Conservation (phyloP, 2,113 vertebrate species). For the Austrofundulus limnaeus region DNA sequence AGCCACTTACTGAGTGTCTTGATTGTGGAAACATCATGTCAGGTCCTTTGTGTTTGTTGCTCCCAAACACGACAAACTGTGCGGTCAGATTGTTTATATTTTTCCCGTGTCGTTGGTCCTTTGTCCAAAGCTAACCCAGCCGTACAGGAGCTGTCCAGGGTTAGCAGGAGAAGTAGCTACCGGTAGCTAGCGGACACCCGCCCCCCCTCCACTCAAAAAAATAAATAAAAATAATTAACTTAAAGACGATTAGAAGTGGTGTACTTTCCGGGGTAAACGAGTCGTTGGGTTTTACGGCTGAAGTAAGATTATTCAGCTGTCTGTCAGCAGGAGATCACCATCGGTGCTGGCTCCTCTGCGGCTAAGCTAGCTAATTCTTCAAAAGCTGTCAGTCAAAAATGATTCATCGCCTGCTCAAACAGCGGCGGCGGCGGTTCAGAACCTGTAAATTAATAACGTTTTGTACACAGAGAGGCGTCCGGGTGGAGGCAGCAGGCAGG, state of each 20-base stretch:
- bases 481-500: constrained; percentile 1
- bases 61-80: constrained; percentile 50
- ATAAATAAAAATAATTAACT: not conserved
- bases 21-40: constrained; percentile 89
- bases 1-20: constrained; percentile 82
- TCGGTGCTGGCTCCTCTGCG: constrained; percentile 18
- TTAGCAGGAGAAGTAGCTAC: constrained; percentile 62
- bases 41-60: constrained; percentile 72
- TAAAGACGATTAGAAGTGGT: constrained; percentile 13
- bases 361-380: constrained; percentile 68
- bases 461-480: constrained; percentile 10
- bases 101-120: constrained; percentile 57
- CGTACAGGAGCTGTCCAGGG: constrained; percentile 68
- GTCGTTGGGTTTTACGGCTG: constrained; percentile 17
- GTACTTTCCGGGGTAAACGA: constrained; percentile 23
- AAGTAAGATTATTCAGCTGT: constrained; percentile 20
- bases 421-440: constrained; percentile 37
- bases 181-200: constrained; percentile 37
- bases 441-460: constrained; percentile 43
- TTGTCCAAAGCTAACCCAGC: constrained; percentile 70
- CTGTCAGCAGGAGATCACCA: constrained; percentile 42
- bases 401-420: constrained; percentile 64
- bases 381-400: constrained; percentile 68
- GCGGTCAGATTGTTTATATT: constrained; percentile 42
- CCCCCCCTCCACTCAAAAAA: not conserved